Evolutionary conservation across 2,797 vertebrate genomes (phyloP), one percentile per base, ranked within the genome.

Genomic region (Clarias platycephalus): DNA sequence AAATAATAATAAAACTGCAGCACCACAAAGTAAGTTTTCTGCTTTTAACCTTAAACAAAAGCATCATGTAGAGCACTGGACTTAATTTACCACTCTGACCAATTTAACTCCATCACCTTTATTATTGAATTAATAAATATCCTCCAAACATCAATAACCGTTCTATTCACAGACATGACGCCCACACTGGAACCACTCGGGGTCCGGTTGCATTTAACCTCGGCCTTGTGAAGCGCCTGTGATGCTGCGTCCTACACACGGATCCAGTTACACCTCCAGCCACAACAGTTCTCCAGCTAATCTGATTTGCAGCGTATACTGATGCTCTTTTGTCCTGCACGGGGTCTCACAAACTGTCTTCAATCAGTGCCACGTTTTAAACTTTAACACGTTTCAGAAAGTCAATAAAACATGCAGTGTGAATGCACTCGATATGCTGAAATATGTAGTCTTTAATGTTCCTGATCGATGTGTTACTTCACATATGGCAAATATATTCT

Each of bases 211-310:
- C 83, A 49, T 18, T 37, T 0, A 28, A n/a, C 57, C 72, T 76
- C 28, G 66, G 63, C 15, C 49, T 76, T 67, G 31, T 28, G 44
- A 44, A 34, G 44, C 5, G 28, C 15, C 13, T 1, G 24, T 26
- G 55, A 37, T 24, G 34, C 28, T n/a, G 28, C 40, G 67, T 71
- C 71, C 31, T 37, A 75, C 70, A 85, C 58, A 44, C 12, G 34
- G 62, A 49, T 60, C 26, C 18, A 9, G 79, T 85, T 85, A 62
- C 79, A 4, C 9, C 26, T 24, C n/a, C 79, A 85, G 84, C 71
- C 79, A 85, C 77, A 85, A 85, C 80, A 85, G 68, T 76, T 63
- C 13, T 34, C 58, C 53, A n/a, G 24, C 22, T 76, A 77, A 81
- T 81, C 49, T 26, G 40, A 85, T 82, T 34, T 77, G 71, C n/a